phyloP scores from a whole-genome alignment of 2,888 invertebrate species.

The Drosophila leonis region DNA sequence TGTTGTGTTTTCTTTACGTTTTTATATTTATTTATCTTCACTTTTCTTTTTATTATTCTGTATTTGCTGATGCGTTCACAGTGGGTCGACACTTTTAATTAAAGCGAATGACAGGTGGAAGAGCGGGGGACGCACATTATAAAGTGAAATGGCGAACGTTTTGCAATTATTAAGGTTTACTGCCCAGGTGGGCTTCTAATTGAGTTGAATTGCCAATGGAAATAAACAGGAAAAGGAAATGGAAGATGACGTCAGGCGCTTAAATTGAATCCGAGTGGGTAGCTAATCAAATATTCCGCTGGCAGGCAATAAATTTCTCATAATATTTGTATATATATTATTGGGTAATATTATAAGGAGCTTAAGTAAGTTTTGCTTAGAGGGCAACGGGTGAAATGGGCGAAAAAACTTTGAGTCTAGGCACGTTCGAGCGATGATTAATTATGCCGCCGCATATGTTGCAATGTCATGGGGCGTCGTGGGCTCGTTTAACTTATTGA shows the following conservation, averaged over 20 bases:
- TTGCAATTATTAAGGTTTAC: conserved; percentile 52
- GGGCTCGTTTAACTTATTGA: conserved; percentile 55
- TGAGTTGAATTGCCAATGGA: conserved; percentile 63
- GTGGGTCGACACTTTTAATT: conserved; percentile 69
- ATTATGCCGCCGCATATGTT: conserved; percentile 74
- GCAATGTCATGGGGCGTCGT: conserved; percentile 60
- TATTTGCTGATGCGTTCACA: conserved; percentile 64
- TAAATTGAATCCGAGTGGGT: conserved; percentile 60
- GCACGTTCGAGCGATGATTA: conserved; percentile 72
- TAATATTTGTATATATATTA: conserved; percentile 34
- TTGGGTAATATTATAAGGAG: conserved; percentile 49
- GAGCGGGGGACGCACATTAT: not conserved
- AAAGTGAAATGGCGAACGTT: conserved; percentile 11
- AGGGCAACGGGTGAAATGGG: not conserved
- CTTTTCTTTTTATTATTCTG: conserved; percentile 1
- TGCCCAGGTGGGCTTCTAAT: conserved; percentile 48
- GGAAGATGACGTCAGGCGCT: conserved; percentile 31
- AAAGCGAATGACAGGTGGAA: conserved; percentile 25
- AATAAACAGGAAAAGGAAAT: conserved; percentile 10
- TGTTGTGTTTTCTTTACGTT: conserved; percentile 5
- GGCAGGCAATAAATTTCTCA: conserved; percentile 53
- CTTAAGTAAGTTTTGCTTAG: conserved; percentile 32
- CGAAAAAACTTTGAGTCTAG: conserved; percentile 41
- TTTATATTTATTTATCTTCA: conserved; percentile 3
- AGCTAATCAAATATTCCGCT: conserved; percentile 74